These are phyloP conservation scores for Gonatopus flavifemur DNA, from an alignment of 1,140 invertebrate species.

Conservation along the genomic window DNA sequence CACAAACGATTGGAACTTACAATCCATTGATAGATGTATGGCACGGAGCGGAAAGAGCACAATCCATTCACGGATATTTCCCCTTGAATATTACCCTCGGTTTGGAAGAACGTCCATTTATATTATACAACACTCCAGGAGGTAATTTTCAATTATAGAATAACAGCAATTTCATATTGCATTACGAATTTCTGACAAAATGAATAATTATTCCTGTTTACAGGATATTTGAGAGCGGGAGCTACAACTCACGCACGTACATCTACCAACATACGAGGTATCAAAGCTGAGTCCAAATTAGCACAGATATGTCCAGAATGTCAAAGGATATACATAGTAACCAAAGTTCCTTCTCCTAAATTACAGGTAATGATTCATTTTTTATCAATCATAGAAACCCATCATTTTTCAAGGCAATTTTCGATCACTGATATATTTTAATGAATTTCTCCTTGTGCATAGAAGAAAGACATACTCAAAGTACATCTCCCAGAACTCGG, in stretches of 20 bases:
- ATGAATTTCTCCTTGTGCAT: constrained; percentile 7
- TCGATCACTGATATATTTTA: constrained; percentile 1
- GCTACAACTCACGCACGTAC: constrained; percentile 45
- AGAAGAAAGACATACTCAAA: constrained; percentile 38
- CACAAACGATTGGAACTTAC: constrained; percentile 60
- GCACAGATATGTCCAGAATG: constrained; percentile 41
- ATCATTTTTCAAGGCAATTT: background rate
- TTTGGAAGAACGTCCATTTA: constrained; percentile 44
- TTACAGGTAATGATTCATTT: constrained; percentile 32
- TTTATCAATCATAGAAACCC: too few species aligned
- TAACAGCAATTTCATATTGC: background rate
- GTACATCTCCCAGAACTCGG: constrained; percentile 55
- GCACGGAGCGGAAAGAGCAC: constrained; percentile 61
- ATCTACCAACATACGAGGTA: constrained; percentile 45
- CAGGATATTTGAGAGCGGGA: constrained; percentile 47
- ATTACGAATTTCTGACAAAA: background rate
- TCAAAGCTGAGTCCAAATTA: constrained; percentile 36
- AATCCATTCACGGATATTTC: constrained; percentile 63
- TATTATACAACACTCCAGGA: constrained; percentile 48
- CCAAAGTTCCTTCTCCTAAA: constrained; percentile 31
- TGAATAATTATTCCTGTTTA: constrained; percentile 9
- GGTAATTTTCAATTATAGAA: constrained; percentile 29
- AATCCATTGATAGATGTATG: constrained; percentile 63
- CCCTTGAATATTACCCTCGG: constrained; percentile 58
- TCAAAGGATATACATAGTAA: constrained; percentile 37